Conservation (phyloP, 2,888 invertebrate genomes). For the Yponomeuta cagnagella region DNA sequence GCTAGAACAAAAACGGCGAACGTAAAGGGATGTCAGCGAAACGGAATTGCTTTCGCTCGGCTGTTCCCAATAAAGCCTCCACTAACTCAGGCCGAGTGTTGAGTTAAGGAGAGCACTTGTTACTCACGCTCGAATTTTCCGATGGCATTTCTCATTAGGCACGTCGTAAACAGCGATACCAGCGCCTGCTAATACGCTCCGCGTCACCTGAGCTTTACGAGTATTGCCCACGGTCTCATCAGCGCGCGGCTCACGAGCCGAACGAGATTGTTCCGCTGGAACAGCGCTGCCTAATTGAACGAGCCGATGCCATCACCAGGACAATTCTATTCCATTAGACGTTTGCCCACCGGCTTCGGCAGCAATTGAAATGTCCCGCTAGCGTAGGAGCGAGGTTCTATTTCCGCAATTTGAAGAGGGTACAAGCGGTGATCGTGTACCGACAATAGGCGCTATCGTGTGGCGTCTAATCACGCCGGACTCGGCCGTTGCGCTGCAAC, state of each 20-base stretch:
- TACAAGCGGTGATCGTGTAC: conserved; percentile 70
- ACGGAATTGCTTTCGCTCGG: conserved; percentile 32
- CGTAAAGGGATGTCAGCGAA: conserved; percentile 23
- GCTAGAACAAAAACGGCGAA: conserved; percentile 18
- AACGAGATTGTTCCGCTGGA: conserved; percentile 6
- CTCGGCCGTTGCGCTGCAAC: conserved; percentile 30
- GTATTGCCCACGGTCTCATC: conserved; percentile 43
- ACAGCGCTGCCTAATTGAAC: conserved; percentile 6
- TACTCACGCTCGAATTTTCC: conserved; percentile 50
- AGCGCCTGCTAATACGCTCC: conserved; percentile 60
- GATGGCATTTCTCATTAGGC: conserved; percentile 62
- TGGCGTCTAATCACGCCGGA: conserved; percentile 68
- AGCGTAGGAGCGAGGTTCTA: conserved; percentile 65
- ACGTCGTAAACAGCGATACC: conserved; percentile 62
- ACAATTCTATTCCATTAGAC: conserved; percentile 46
- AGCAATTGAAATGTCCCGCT: conserved; percentile 73
- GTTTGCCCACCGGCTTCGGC: conserved; percentile 46
- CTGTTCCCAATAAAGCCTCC: conserved; percentile 29
- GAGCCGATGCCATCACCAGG: conserved; percentile 16
- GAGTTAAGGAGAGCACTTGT: conserved; percentile 40
- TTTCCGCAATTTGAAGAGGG: conserved; percentile 72
- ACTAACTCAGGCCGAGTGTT: conserved; percentile 24
- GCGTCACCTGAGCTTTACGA: conserved; percentile 54
- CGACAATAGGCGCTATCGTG: conserved; percentile 72
- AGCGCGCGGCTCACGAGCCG: not conserved